A percentile compares a stretch with the other conserved stretches of the same genome.
These are phyloP conservation scores for Ianthella basta DNA, from an alignment of 37 sponge, comb jelly and placozoan species.

Conservation along the genomic window DNA sequence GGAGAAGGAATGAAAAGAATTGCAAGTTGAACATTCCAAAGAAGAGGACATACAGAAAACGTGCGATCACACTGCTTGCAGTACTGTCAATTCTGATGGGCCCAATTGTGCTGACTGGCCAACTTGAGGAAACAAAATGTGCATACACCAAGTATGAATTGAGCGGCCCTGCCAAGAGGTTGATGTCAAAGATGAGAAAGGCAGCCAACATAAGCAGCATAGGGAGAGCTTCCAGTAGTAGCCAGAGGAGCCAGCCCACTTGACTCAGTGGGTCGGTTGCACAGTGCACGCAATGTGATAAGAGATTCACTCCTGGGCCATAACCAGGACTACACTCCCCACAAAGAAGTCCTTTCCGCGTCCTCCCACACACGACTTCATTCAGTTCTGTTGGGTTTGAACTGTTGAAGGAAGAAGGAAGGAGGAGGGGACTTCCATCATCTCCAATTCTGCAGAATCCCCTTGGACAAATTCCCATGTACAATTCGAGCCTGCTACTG, in stretches of 20 bases:
- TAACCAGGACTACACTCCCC: constrained; percentile 12
- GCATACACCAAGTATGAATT: constrained; percentile 11
- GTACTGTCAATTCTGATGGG: neutral
- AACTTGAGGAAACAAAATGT: neutral
- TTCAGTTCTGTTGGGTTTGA: constrained; percentile 10
- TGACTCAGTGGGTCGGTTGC: constrained; percentile 4
- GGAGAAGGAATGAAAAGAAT: constrained; percentile 21
- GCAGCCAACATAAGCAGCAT: constrained; percentile 2
- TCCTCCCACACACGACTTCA: neutral
- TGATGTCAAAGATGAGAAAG: constrained; percentile 12
- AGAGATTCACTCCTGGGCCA: constrained; percentile 31
- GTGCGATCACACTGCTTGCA: neutral
- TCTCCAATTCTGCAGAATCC: neutral
- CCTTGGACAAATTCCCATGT: constrained; percentile 9
- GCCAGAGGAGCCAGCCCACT: constrained; percentile 24
- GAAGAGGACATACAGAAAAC: neutral
- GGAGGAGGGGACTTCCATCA: neutral
- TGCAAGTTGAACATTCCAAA: constrained; percentile 25
- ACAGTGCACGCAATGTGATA: constrained; percentile 18
- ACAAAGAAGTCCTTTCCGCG: constrained; percentile 13
- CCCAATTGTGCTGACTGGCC: constrained; percentile 3
- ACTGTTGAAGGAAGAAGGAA: too few relatives aligned
- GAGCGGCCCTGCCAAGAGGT: constrained; percentile 9
- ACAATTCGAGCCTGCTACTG: neutral
- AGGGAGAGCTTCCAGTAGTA: constrained; percentile 17